A percentile compares a stretch with the other conserved stretches of the same genome.
Evolutionary conservation across 2,888 invertebrate species (phyloP).

Genomic region (Trachelus tabidus): DNA sequence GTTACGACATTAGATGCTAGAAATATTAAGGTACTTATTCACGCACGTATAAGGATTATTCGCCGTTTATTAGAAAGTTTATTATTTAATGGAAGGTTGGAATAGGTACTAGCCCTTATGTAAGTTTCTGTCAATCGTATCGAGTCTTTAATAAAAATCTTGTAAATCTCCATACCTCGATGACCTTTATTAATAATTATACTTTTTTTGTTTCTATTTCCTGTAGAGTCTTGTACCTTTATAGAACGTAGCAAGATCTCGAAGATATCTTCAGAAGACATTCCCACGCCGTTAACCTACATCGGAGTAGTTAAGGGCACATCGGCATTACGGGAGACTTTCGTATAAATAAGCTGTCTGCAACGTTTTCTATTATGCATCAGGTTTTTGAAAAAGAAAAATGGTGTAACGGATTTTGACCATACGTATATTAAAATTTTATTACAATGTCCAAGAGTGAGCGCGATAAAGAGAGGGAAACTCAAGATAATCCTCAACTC

Average conservation of each 20-base stretch:
- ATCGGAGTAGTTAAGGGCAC: slow-evolving; percentile 20
- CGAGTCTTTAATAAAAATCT: not conserved
- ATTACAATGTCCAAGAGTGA: not conserved
- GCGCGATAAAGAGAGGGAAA: not conserved
- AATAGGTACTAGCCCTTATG: not conserved
- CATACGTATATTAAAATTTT: not conserved
- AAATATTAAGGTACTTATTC: not conserved
- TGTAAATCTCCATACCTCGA: not conserved
- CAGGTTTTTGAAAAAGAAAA: not conserved
- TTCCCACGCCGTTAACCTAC: slow-evolving; percentile 39
- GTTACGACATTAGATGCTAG: too few species aligned
- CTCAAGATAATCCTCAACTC: not conserved
- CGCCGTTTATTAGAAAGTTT: not conserved
- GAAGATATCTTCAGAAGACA: slow-evolving; percentile 35
- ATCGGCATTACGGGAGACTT: slow-evolving; percentile 11
- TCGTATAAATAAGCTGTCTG: slow-evolving; percentile 31
- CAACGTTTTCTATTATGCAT: slow-evolving; percentile 27
- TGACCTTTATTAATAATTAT: not conserved
- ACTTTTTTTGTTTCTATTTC: not conserved
- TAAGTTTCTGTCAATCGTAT: not conserved
- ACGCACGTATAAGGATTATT: not conserved
- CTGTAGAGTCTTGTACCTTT: not conserved
- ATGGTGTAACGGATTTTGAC: not conserved
- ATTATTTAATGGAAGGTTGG: not conserved
- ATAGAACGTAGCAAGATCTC: not conserved